These are phyloP conservation scores for Oedothorax gibbosus DNA, from an alignment of 1,140 invertebrate genomes.

Conservation along the genomic window DNA sequence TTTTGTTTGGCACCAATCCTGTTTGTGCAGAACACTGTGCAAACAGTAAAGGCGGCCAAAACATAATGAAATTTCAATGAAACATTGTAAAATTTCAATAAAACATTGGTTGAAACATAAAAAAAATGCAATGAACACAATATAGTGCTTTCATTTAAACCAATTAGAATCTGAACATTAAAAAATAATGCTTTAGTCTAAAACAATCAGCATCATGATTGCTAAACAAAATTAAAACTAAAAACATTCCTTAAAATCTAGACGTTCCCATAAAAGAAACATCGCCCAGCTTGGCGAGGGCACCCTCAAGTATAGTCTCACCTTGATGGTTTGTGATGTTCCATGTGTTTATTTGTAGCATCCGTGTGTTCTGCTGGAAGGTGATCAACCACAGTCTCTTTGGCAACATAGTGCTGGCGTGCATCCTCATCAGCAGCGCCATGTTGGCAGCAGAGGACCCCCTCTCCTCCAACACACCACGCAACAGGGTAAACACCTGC, in stretches of 20 bases:
- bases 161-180: not conserved
- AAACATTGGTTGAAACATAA: too few species aligned
- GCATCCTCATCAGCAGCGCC: slow-evolving; percentile 97
- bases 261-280: not conserved
- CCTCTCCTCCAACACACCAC: slow-evolving; percentile 79
- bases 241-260: too few species aligned
- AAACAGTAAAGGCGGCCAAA: too few species aligned
- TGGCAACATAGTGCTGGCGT: slow-evolving; percentile 94
- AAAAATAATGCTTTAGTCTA: not conserved
- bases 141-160: not conserved
- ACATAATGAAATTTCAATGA: too few species aligned
- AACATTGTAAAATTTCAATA: too few species aligned
- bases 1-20: too few species aligned
- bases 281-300: not conserved
- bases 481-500: slow-evolving; percentile 75
- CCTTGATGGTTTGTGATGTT: not conserved
- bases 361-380: slow-evolving; percentile 96
- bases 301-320: not conserved
- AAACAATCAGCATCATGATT: not conserved
- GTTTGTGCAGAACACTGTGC: too few species aligned
- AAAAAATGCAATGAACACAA: too few species aligned
- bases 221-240: not conserved
- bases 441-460: slow-evolving; percentile 99
- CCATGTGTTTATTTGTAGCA: slow-evolving; percentile 75
- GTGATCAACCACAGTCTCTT: slow-evolving; percentile 96